A percentile compares a stretch with the other conserved stretches of the same genome.
These are phyloP conservation scores for Clavelina lepadiformis DNA, from an alignment of 23 tunicate genomes.

Conservation along the genomic window DNA sequence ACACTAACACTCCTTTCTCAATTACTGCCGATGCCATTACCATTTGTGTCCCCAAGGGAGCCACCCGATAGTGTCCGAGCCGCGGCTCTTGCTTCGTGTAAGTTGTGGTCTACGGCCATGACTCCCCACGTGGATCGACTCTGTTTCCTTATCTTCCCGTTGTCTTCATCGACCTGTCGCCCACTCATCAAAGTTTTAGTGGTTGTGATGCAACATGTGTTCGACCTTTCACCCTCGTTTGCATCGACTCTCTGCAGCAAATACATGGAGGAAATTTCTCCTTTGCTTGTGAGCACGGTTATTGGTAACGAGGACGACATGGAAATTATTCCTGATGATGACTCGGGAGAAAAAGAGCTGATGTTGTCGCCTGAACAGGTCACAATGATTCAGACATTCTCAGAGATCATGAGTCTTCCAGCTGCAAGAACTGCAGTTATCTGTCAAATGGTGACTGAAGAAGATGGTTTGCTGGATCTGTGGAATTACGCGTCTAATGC, in stretches of 20 bases:
- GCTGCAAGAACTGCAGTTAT: slow-evolving; percentile 56
- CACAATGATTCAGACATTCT: slow-evolving; percentile 32
- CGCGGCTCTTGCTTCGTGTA: slow-evolving; percentile 22
- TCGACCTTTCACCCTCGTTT: slow-evolving; percentile 48
- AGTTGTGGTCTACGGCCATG: slow-evolving; percentile 27
- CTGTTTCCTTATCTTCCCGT: slow-evolving; percentile 26
- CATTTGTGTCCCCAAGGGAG: slow-evolving; percentile 37
- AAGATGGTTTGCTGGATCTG: slow-evolving; percentile 33
- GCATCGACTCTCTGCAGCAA: slow-evolving; percentile 34
- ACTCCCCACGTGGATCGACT: slow-evolving; percentile 34
- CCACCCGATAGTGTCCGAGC: slow-evolving; percentile 14
- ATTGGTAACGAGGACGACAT: slow-evolving; percentile 1
- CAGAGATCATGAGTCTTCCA: slow-evolving; percentile 52
- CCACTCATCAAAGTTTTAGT: slow-evolving; percentile 53
- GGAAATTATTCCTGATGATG: not conserved
- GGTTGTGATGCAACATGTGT: slow-evolving; percentile 51
- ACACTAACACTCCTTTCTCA: slow-evolving; percentile 51
- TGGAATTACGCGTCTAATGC: slow-evolving; percentile 38
- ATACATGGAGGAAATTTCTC: slow-evolving; percentile 35
- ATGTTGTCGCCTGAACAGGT: slow-evolving; percentile 53
- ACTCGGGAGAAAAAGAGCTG: slow-evolving; percentile 29
- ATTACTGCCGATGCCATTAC: slow-evolving; percentile 83
- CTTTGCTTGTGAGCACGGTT: slow-evolving; percentile 35
- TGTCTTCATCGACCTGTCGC: slow-evolving; percentile 63
- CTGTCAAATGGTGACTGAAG: slow-evolving; percentile 13